A percentile compares a stretch with the other conserved stretches of the same genome.
phyloP scores from a whole-genome alignment of 2,113 vertebrate genomes.

The Ibidorhyncha struthersii region DNA sequence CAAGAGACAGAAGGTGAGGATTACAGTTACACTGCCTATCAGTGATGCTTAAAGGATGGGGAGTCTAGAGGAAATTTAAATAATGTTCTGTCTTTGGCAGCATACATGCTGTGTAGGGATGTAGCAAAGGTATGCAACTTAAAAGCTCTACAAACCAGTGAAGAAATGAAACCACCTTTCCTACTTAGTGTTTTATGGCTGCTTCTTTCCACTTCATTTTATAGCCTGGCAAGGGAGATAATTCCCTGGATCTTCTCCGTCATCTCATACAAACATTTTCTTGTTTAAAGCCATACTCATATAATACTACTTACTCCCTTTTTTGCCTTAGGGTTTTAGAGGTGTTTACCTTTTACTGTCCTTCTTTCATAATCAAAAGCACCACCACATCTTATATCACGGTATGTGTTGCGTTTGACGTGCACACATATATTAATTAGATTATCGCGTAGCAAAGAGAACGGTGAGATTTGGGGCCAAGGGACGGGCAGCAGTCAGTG shows the following conservation, averaged over 20 bases:
- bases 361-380: background rate
- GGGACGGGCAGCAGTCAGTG: background rate
- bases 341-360: background rate
- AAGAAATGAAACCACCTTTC: background rate
- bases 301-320: background rate
- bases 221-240: background rate
- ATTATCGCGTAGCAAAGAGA: background rate
- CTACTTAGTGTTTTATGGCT: background rate
- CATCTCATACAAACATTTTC: background rate
- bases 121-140: constrained; percentile 10
- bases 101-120: background rate
- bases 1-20: constrained; percentile 3
- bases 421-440: background rate
- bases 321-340: background rate
- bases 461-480: background rate
- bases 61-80: constrained; percentile 41
- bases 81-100: constrained; percentile 26
- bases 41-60: constrained; percentile 9
- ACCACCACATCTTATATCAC: background rate
- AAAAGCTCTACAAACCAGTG: background rate
- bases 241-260: constrained; percentile 19
- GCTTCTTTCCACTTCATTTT: constrained; percentile 23
- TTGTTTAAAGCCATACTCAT: background rate
- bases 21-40: background rate
- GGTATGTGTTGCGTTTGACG: background rate